Evolutionary conservation across 1,140 invertebrate genomes (phyloP), one percentile per base, ranked within the genome.

Genomic region (Heliothis virescens): DNA sequence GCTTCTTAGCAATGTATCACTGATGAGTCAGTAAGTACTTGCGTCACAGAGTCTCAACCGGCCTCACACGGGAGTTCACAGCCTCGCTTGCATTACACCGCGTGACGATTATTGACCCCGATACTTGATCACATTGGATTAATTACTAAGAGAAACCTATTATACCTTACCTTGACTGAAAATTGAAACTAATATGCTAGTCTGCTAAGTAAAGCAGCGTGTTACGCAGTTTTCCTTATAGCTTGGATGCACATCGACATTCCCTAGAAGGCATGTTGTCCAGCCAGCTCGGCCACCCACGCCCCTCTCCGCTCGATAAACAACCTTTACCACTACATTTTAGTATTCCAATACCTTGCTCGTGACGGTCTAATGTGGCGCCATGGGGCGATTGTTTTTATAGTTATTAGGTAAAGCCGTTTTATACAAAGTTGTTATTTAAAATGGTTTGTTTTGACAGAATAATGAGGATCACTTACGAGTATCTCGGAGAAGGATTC

Each of bases 201-300:
- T 69, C 52, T 74, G 55, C 16, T 41, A 77, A 78, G 55, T 16
- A 60, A 65, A 79, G 59, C 72, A 62, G 50, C 77, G 76, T 76
- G 67, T 79, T 81, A 73, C 67, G 67, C 75, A 82, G 81, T 90
- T 91, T 91, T 91, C 90, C 88, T 92, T 87, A 81, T 87, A 81
- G 57, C 85, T 81, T 87, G 88, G 89, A 89, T 90, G 84, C 85
- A 85, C 85, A 84, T 82, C 91, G 90, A 91, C 87, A 89, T 93
- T 88, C 92, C 92, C 86, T 94, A 94, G 74, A 94, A 90, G 91
- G 92, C 85, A 85, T 81, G 87, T 87, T 67, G 90, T 85, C 86
- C 81, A 85, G 85, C 85, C 79, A 62, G 82, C 59, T 29, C 18
- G 60, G 83, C 83, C 88, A 85, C 90, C 91, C 89, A 92, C 90